Percentiles rank a stretch among this genome's conserved stretches.
Evolutionary conservation across 1,140 invertebrate species (phyloP).

Genomic region (Cotesia typhae): DNA sequence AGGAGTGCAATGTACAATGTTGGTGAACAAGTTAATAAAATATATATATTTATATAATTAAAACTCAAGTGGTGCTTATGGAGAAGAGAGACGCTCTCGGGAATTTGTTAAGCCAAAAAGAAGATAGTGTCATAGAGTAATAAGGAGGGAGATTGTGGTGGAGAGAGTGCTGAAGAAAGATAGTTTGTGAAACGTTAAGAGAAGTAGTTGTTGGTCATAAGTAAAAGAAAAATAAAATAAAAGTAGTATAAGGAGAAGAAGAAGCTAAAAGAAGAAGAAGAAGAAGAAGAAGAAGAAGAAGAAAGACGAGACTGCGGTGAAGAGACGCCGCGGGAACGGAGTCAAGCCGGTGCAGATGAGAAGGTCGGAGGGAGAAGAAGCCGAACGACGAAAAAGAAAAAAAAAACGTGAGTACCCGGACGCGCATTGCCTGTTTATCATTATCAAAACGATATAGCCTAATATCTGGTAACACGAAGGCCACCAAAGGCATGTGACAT

Average conservation of each 20-base stretch:
- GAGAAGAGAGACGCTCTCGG: not conserved
- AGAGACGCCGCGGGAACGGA: slow-evolving; percentile 34
- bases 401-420: slow-evolving; percentile 29
- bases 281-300: slow-evolving; percentile 25
- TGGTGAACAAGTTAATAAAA: slow-evolving; percentile 23
- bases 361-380: not conserved
- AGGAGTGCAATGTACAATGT: slow-evolving; percentile 46
- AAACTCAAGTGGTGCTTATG: not conserved
- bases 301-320: slow-evolving; percentile 23
- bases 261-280: slow-evolving; percentile 5
- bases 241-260: not conserved
- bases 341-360: slow-evolving; percentile 10
- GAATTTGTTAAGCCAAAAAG: not conserved
- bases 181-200: not conserved
- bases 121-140: slow-evolving; percentile 13
- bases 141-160: not conserved
- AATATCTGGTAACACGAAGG: slow-evolving; percentile 15
- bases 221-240: not conserved
- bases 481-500: slow-evolving; percentile 19
- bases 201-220: slow-evolving; percentile 4
- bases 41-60: slow-evolving; percentile 51
- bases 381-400: not conserved
- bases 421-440: slow-evolving; percentile 23
- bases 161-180: not conserved
- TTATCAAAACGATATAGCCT: slow-evolving; percentile 9